Conservation (phyloP, 2,797 vertebrate species). For the Antrozous pallidus region DNA sequence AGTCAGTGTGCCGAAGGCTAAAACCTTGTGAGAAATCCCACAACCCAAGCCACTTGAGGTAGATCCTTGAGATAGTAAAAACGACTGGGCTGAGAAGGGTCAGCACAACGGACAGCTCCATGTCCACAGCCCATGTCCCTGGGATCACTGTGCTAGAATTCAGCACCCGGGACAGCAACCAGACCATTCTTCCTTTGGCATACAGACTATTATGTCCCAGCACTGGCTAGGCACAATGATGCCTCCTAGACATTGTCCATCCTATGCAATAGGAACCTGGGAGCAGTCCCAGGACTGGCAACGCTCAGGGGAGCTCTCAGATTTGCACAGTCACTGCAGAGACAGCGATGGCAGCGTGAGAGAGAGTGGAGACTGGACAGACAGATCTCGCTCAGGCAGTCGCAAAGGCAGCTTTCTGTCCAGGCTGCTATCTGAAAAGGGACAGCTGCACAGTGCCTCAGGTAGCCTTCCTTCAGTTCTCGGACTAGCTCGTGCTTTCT, state of each 20-base stretch:
- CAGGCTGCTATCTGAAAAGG: constrained; percentile 86
- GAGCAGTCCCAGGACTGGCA: constrained; percentile 67
- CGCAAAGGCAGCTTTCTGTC: constrained; percentile 92
- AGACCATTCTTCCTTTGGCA: constrained; percentile 79
- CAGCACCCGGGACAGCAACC: constrained; percentile 80
- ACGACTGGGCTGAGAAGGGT: constrained; percentile 53
- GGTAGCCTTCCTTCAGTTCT: constrained; percentile 83
- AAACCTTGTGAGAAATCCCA: constrained; percentile 55
- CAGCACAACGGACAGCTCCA: constrained; percentile 77
- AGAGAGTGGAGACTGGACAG: constrained; percentile 85
- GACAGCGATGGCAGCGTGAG: constrained; percentile 81
- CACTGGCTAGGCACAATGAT: background rate
- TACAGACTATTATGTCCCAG: constrained; percentile 79
- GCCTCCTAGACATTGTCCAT: constrained; percentile 62
- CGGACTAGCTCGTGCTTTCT: constrained; percentile 81
- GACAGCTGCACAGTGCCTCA: constrained; percentile 81
- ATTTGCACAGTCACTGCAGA: constrained; percentile 73
- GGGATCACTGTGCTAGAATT: background rate
- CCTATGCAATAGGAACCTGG: constrained; percentile 48
- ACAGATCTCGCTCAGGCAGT: constrained; percentile 84
- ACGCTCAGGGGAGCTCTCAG: constrained; percentile 73
- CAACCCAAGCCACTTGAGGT: constrained; percentile 52
- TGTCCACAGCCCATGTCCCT: constrained; percentile 54
- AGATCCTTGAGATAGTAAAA: constrained; percentile 48
- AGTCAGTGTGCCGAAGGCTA: constrained; percentile 55